Base-by-base conservation (phyloP, 2,113 vertebrate genomes). In the Amia ocellicauda region DNA sequence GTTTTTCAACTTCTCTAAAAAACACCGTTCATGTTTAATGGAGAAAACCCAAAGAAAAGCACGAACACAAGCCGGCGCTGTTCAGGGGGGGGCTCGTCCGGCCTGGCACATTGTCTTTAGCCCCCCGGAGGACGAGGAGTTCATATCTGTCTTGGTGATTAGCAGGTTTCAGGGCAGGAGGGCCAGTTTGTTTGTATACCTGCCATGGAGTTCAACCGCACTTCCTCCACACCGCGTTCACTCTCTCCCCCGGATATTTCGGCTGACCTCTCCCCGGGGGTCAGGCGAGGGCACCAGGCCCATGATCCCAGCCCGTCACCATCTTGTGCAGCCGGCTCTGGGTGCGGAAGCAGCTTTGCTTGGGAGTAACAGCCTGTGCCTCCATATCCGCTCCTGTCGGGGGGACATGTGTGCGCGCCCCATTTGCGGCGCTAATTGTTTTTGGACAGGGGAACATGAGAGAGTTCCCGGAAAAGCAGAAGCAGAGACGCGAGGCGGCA, bases 391-490 rank as follows among this genome's bases (percentile, higher is more conserved):
- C 60, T 53, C 36, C 16, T 26, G 29, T 40, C 49, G 27, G 43
- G 22, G 41, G 49, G n/a, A 50, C 57, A 29, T 61, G 58, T 62
- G 31, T 67, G 71, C 74, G 62, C 70, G 69, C 64, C 62, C 78
- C 74, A 76, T 80, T 79, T 80, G 68, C 74, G 73, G 66, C 59
- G 68, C 64, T 84, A 79, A 86, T 85, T 82, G 78, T 83, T 83
- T 85, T 73, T 69, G 61, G 24, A 54, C 22, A 24, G 24, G 70
- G 66, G 31, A 65, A 3, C 23, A 13, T 40, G 71, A 64, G 69
- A 72, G 73, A 72, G 19, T 55, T 69, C 63, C 62, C 72, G 70
- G 69, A 50, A 74, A 60, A n/a, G 2, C 0, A 45, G 11, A 41
- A 1, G 1, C 0, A 0, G 58, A 43, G 28, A 58, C 24, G 58